phyloP scores from a whole-genome alignment of 2,888 invertebrate species.

The Anthophora plumipes region DNA sequence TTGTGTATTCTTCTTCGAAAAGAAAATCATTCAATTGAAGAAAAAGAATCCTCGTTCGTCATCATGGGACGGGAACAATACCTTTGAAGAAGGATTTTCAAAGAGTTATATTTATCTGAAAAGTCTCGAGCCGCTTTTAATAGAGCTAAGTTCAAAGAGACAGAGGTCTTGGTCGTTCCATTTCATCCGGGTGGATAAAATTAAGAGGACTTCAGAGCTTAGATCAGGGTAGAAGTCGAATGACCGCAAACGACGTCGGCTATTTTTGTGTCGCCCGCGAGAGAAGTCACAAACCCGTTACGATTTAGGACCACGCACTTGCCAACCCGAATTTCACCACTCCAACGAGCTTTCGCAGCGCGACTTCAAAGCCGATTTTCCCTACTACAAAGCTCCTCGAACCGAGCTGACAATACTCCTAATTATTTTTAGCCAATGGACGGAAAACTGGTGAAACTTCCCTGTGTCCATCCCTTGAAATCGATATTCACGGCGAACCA shows the following conservation, averaged over 20 bases:
- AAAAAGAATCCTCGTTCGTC: neutral
- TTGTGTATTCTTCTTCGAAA: neutral
- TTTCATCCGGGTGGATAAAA: slow-evolving; percentile 64
- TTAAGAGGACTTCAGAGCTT: slow-evolving; percentile 69
- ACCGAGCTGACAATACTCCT: neutral
- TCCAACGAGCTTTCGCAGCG: neutral
- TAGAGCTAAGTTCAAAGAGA: slow-evolving; percentile 34
- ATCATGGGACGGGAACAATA: no score
- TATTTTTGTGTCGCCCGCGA: slow-evolving; percentile 73
- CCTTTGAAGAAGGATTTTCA: neutral
- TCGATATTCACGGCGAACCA: slow-evolving; percentile 47
- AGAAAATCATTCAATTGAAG: neutral
- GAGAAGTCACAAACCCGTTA: slow-evolving; percentile 68
- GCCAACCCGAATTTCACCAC: slow-evolving; percentile 57
- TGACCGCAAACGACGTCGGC: slow-evolving; percentile 68
- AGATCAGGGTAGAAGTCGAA: slow-evolving; percentile 71
- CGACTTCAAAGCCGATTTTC: slow-evolving; percentile 18
- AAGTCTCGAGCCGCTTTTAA: slow-evolving; percentile 14
- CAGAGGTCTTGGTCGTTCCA: slow-evolving; percentile 32
- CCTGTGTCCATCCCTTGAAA: slow-evolving; percentile 26
- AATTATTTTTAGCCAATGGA: slow-evolving; percentile 5
- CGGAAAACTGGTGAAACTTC: neutral
- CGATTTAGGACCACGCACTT: slow-evolving; percentile 61
- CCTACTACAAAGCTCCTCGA: neutral
- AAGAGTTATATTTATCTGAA: slow-evolving; percentile 8